Evolutionary conservation across 2,797 vertebrate species (phyloP), one percentile per base, ranked within the genome.

Genomic region (Esox masquinongy): DNA sequence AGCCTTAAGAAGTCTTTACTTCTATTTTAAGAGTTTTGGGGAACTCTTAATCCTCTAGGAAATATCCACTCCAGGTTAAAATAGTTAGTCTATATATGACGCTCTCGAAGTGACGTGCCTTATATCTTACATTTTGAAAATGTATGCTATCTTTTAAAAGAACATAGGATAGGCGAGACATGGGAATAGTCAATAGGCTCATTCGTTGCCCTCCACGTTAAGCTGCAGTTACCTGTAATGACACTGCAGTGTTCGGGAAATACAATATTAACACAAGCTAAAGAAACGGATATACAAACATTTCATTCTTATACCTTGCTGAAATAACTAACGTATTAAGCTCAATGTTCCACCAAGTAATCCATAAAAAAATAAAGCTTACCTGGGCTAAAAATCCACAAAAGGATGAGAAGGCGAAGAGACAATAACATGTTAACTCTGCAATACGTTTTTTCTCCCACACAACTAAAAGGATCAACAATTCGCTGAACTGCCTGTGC

Each of bases 361-460:
- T 61, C 56, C 22, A 11, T 5, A 31, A 56, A 72, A 53, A 8
- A 72, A 16, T 56, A 9, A 56, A 36, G 26, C 88, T 87, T 70
- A 92, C 91, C 88, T 79, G 14, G 59, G 36, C 49, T 16, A 56
- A 77, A 74, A 53, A 73, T 43, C 17, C 87, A 66, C 5, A 91
- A 77, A 17, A 87, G 14, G 56, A 83, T 7, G 49, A 79, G 0
- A n/a, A 87, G 31, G 2, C 11, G 70, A n/a, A 19, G 26, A 36
- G 3, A 56, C 2, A 22, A 26, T 26, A 71, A 34, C 89, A 91
- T 90, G 36, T 68, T 85, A 68, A n/a, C 17, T 11, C 31, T 74
- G 12, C 74, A 16, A 7, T 5, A 1, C 61, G 51, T 8, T 39
- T 53, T 39, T 8, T 61, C 31, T 11, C 19, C 8, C 43, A 17